A percentile compares a stretch with the other conserved stretches of the same genome.
Conservation (phyloP, 2,797 vertebrate genomes). For the Mormyrus proboscirostris region DNA sequence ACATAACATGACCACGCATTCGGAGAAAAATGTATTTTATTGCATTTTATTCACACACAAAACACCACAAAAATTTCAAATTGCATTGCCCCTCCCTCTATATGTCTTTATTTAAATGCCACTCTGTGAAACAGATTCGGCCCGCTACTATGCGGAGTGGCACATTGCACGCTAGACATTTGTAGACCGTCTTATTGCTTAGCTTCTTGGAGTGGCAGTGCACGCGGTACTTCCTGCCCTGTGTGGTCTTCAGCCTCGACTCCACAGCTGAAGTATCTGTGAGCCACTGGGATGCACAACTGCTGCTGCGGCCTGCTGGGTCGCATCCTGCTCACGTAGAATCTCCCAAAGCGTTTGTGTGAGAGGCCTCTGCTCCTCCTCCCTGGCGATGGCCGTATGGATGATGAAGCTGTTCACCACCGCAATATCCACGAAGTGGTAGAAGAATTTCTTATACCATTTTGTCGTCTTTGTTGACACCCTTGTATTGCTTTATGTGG, state of each 20-base stretch:
- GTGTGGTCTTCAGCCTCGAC: not conserved
- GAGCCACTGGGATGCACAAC: not conserved
- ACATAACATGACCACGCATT: not conserved
- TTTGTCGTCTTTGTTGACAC: not conserved
- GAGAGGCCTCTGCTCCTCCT: not conserved
- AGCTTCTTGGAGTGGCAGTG: not conserved
- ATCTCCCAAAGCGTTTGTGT: not conserved
- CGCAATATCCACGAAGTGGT: not conserved
- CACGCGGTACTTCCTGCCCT: not conserved
- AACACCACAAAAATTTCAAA: not conserved
- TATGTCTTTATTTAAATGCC: not conserved
- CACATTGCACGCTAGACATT: not conserved
- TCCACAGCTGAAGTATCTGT: not conserved
- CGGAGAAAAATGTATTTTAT: not conserved
- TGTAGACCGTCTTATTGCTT: not conserved
- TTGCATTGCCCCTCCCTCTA: not conserved
- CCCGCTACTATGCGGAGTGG: not conserved
- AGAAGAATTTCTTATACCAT: not conserved
- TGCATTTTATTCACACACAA: not conserved
- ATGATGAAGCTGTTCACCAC: not conserved
- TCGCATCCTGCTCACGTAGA: not conserved
- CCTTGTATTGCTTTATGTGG: not conserved
- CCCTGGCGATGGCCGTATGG: not conserved
- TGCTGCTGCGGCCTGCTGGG: too few species aligned
- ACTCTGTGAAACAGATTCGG: not conserved